Conservation (phyloP, 37 sponge, comb jelly and placozoan genomes). For the Haliclona indistincta region DNA sequence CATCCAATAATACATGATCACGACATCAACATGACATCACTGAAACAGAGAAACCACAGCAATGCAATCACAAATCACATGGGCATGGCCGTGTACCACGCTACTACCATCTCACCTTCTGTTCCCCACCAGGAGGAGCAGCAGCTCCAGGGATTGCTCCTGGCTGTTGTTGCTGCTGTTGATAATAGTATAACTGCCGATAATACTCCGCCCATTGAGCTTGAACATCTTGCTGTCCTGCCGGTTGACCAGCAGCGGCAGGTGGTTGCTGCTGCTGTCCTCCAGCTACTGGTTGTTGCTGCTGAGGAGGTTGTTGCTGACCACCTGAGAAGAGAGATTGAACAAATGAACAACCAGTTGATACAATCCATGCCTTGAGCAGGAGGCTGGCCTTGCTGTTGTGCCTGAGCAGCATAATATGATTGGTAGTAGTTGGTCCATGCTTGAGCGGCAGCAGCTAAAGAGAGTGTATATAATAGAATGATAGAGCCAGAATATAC, state of each 20-base stretch:
- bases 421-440: constrained; percentile 93
- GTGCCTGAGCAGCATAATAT: constrained; percentile 49
- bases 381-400: constrained; percentile 37
- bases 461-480: background rate
- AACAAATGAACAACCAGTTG: background rate
- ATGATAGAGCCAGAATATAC: background rate
- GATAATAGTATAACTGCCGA: constrained; percentile 72
- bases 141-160: background rate
- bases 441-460: constrained; percentile 19
- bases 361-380: background rate
- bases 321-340: background rate
- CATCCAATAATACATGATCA: too few relatives aligned
- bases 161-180: constrained; percentile 44
- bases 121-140: constrained; percentile 18
- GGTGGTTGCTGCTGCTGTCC: background rate
- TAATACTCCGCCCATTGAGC: constrained; percentile 97
- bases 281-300: constrained; percentile 71
- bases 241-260: background rate
- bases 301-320: constrained; percentile 86
- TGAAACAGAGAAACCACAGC: too few relatives aligned
- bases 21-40: too few relatives aligned
- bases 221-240: constrained; percentile 39
- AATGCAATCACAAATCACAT: too few relatives aligned
- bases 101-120: too few relatives aligned
- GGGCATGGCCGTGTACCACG: too few relatives aligned